Evolutionary conservation across 2,113 vertebrate genomes (phyloP), one percentile per base, ranked within the genome.

Genomic region (Glaucomys volans): DNA sequence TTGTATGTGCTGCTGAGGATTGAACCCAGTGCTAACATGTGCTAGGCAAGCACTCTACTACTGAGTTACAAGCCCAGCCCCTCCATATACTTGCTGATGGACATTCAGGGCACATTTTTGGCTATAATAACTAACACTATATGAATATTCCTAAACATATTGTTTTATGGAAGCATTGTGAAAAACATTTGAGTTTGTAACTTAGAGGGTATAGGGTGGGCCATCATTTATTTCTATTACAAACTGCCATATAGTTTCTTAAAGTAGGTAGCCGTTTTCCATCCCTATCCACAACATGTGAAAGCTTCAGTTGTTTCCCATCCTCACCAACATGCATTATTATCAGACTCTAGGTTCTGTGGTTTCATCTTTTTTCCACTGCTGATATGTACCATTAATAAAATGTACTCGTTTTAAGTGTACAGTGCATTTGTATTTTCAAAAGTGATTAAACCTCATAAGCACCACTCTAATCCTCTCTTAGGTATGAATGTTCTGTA

Each of bases 131-230:
- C 66, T 79, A 95, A 44, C 85, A 44, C 83, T 59, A 3, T 87
- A 4, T 94, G 87, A 91, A 87, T 13, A 69, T 72, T 82, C 67
- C 79, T 83, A 42, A 95, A 42, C 59, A 66, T 76, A 90, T 42
- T 40, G 32, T 95, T 85, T 91, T 92, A 40, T 92, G 86, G 22
- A 82, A 22, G 54, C 54, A 54, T 35, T 67, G 0, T 76, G 26
- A 59, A 93, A 93, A 88, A 16, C 26, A 52, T 59, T 88, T 91
- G 52, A 59, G 47, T 82, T 81, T 89, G 66, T 44, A 82, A 54
- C 40, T 76, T 81, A 40, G 13, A 95, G 52, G 32, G 35, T n/a
- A 69, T 74, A 91, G n/a, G 8, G 18, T 57, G 57, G 67, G 11
- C 4, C 44, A 84, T 12, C 37, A 54, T 35, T 94, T 52, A 44